Conservation (phyloP, 2,113 vertebrate genomes). For the Embiotoca jacksoni region DNA sequence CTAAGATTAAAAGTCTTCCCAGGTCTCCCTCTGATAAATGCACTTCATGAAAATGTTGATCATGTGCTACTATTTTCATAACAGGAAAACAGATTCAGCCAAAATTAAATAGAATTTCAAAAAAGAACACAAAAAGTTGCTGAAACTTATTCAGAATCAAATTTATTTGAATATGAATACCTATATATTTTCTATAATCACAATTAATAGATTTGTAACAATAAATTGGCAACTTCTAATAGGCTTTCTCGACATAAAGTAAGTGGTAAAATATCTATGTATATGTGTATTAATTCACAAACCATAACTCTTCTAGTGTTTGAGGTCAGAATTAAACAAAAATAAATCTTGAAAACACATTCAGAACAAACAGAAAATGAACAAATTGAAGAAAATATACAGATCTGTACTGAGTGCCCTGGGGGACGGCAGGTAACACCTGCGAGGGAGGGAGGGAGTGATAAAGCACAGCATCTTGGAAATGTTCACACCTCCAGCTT, state of each 20-base stretch:
- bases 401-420: slow-evolving; percentile 15
- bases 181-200: slow-evolving; percentile 46
- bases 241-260: slow-evolving; percentile 12
- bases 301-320: slow-evolving; percentile 33
- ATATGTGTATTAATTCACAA: slow-evolving; percentile 29
- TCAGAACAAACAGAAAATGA: slow-evolving; percentile 13
- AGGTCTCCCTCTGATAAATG: too few relatives aligned
- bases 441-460: neutral
- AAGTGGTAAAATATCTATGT: slow-evolving; percentile 10
- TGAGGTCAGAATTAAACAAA: slow-evolving; percentile 39
- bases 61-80: too few relatives aligned
- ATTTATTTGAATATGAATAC: slow-evolving; percentile 69
- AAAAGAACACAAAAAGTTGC: neutral
- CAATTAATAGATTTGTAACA: slow-evolving; percentile 37
- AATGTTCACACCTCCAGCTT: slow-evolving; percentile 12
- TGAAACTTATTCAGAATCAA: slow-evolving; percentile 47
- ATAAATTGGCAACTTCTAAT: slow-evolving; percentile 21
- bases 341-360: slow-evolving; percentile 18
- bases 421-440: slow-evolving; percentile 25
- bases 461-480: neutral
- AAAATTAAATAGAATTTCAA: neutral
- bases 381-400: slow-evolving; percentile 23
- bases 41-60: too few relatives aligned
- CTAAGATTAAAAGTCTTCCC: too few relatives aligned
- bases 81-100: neutral